phyloP scores from a whole-genome alignment of 1,140 invertebrate genomes.

The Globodera ellingtonae region DNA sequence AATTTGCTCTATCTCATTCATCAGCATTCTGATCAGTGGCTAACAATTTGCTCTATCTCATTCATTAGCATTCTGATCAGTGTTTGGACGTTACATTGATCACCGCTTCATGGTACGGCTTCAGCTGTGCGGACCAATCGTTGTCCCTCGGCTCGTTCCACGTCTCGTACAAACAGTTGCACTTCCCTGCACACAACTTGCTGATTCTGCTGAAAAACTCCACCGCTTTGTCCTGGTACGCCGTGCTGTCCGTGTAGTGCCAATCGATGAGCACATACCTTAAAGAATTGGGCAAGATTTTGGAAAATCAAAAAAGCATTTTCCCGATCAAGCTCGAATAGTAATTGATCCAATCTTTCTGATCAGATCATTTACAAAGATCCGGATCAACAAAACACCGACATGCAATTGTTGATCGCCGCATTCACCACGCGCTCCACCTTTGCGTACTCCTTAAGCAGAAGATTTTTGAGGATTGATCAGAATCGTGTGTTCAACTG shows the following conservation, averaged over 20 bases:
- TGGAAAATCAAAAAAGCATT: too few relatives aligned
- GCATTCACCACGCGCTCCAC: constrained; percentile 20
- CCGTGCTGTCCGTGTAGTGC: constrained; percentile 11
- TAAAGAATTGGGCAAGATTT: background rate
- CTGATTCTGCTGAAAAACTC: constrained; percentile 24
- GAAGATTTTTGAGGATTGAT: background rate
- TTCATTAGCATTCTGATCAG: background rate
- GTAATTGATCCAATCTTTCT: too few relatives aligned
- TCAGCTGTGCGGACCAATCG: constrained; percentile 14
- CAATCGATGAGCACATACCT: constrained; percentile 29
- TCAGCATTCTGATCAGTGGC: too few relatives aligned
- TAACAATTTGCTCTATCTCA: too few relatives aligned
- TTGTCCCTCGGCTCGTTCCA: constrained; percentile 19
- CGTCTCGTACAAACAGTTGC: constrained; percentile 30
- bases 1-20: too few relatives aligned
- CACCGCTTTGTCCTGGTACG: constrained; percentile 15
- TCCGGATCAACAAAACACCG: too few relatives aligned
- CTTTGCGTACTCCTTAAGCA: background rate
- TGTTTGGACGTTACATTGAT: constrained; percentile 9
- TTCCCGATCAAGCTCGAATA: too few relatives aligned
- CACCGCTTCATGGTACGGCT: constrained; percentile 22
- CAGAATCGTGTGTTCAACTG: background rate
- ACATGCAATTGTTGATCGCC: constrained; percentile 31
- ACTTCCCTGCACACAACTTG: constrained; percentile 3
- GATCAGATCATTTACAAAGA: too few relatives aligned